Conservation (phyloP, 2,888 invertebrate genomes). For the Pristionchus entomophagus region DNA sequence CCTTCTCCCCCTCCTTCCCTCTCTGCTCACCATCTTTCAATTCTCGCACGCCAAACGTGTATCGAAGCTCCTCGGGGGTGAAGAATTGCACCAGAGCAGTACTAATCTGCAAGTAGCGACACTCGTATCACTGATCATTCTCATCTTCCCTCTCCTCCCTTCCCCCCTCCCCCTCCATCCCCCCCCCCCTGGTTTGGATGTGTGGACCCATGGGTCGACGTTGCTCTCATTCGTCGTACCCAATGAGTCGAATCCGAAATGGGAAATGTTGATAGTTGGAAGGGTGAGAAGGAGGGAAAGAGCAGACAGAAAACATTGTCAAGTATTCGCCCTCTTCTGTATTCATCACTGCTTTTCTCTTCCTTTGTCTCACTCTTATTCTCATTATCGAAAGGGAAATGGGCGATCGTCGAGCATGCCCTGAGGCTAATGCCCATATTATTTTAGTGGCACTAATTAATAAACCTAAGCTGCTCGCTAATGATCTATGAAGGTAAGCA, state of each 20-base stretch:
- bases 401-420: not conserved
- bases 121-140: not conserved
- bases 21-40: not conserved
- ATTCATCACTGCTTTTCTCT: not conserved
- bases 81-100: constrained; percentile 69
- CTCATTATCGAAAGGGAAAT: not conserved
- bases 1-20: not conserved
- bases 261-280: constrained; percentile 14
- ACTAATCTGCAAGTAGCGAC: constrained; percentile 59
- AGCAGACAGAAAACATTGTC: constrained; percentile 13
- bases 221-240: not conserved
- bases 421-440: not conserved
- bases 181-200: not conserved
- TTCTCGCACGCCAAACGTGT: constrained; percentile 69
- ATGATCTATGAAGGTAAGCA: constrained; percentile 9
- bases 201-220: not conserved
- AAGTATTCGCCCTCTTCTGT: constrained; percentile 19
- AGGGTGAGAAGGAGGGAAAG: constrained; percentile 4
- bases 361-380: constrained; percentile 19
- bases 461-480: not conserved
- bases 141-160: not conserved
- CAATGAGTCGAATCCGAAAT: constrained; percentile 26
- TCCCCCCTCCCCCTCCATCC: not conserved
- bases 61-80: constrained; percentile 73
- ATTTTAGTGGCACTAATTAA: not conserved